Conservation (phyloP, 1,140 invertebrate species). For the Probaryconus sp. region DNA sequence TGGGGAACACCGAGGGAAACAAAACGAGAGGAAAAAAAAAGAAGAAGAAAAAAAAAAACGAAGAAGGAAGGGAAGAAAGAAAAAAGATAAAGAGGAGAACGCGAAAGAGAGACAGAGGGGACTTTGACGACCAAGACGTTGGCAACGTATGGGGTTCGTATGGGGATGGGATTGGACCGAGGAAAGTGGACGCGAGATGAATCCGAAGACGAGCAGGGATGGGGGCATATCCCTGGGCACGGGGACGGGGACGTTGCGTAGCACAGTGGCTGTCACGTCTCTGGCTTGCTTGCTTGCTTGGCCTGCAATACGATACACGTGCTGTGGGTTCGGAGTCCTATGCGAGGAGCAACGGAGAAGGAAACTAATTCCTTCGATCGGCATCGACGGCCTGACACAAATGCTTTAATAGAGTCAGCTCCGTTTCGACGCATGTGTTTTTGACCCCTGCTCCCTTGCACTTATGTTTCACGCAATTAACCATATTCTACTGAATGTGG, state of each 20-base stretch:
- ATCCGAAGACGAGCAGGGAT: slow-evolving; percentile 54
- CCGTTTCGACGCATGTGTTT: slow-evolving; percentile 36
- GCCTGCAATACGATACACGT: slow-evolving; percentile 61
- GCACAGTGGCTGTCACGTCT: slow-evolving; percentile 61
- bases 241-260: slow-evolving; percentile 45
- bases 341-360: slow-evolving; percentile 39
- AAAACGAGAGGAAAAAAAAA: too few species aligned
- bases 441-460: slow-evolving; percentile 51
- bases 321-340: slow-evolving; percentile 47
- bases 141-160: slow-evolving; percentile 37
- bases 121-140: slow-evolving; percentile 47
- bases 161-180: slow-evolving; percentile 50
- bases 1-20: slow-evolving; percentile 25
- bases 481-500: slow-evolving; percentile 33
- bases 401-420: slow-evolving; percentile 47
- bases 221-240: slow-evolving; percentile 33
- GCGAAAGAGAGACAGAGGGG: slow-evolving; percentile 27
- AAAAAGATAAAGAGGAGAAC: slow-evolving; percentile 5
- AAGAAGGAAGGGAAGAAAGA: slow-evolving; percentile 27
- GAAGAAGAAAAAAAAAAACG: slow-evolving; percentile 32
- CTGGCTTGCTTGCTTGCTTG: too few species aligned
- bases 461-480: slow-evolving; percentile 22
- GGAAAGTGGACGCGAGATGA: slow-evolving; percentile 60
- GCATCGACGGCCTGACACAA: slow-evolving; percentile 33
- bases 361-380: slow-evolving; percentile 46